Conservation (phyloP, 2,113 vertebrate species). For the Gorilla gorilla region DNA sequence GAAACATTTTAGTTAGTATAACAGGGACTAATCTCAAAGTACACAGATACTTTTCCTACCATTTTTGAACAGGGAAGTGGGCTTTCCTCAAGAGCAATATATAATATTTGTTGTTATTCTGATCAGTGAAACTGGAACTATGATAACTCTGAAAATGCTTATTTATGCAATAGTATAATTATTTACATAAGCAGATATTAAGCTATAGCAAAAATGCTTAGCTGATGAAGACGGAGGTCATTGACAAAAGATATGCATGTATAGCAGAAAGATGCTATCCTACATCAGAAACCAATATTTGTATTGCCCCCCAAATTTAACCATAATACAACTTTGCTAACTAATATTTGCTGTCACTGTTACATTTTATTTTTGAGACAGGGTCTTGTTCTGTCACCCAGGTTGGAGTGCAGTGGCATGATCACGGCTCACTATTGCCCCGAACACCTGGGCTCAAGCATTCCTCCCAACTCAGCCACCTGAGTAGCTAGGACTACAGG, state of each 20-base stretch:
- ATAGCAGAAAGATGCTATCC: not conserved
- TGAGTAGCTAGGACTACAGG: no score
- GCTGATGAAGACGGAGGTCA: not conserved
- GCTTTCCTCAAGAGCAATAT: not conserved
- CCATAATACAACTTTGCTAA: not conserved
- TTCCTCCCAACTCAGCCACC: no score
- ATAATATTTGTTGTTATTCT: not conserved
- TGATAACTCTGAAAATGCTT: not conserved
- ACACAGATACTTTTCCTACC: not conserved
- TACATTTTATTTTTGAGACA: not conserved
- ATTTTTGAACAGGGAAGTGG: not conserved
- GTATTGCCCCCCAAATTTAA: not conserved
- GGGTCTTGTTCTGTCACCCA: no score
- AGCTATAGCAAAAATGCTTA: not conserved
- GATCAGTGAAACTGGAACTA: not conserved
- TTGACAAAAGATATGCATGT: not conserved
- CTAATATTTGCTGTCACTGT: not conserved
- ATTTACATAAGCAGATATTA: not conserved
- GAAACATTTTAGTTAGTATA: not conserved
- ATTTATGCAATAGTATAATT: not conserved
- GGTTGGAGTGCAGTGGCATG: no score
- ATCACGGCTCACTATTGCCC: no score
- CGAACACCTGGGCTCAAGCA: no score
- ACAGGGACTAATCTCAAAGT: not conserved
- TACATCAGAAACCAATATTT: not conserved